Evolutionary conservation across 2,888 invertebrate species (phyloP), one percentile per base, ranked within the genome.

Genomic region (Drosophila neutralis): DNA sequence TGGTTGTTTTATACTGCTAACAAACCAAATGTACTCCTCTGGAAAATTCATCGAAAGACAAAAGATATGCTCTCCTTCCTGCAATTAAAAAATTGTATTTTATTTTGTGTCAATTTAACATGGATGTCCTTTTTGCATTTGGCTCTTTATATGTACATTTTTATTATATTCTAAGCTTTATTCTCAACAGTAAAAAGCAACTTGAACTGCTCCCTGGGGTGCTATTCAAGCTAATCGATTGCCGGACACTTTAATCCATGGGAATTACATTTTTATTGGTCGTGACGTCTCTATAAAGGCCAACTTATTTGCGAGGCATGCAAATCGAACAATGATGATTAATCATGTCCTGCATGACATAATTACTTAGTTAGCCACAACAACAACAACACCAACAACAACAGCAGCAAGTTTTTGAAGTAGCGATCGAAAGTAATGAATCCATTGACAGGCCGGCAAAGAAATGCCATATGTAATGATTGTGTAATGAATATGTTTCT

Each of bases 401-500:
- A 35, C 57, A 54, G 68, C 67, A 49, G 78, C 38, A 69, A 58
- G 40, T 73, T 65, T 62, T 58, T 60, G 59, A 42, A 59, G 54
- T 24, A 8, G 24, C 24, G 45, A 45, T 45, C 24, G 45, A 45
- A 45, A 24, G 15, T 74, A 73, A 76, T 76, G 68, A 80, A 76
- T 72, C 62, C 69, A 73, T 74, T 82, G 85, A 89, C 77, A 78
- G 63, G 35, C 24, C 29, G 52, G 53, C 45, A 29, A 54, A 29
- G 58, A 69, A 68, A 48, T 63, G 51, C 24, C 48, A 42, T 53
- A 65, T 67, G 67, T 73, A 63, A 75, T 77, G 80, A 84, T 83
- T 83, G 69, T 88, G 87, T 88, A 90, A 86, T 87, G 90, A 90
- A 81, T 81, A 89, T 83, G 87, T 76, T 78, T 54, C 40, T 45